Evolutionary conservation across 2,888 invertebrate genomes (phyloP), one percentile per base, ranked within the genome.

Genomic region (Clistopyga incitator): DNA sequence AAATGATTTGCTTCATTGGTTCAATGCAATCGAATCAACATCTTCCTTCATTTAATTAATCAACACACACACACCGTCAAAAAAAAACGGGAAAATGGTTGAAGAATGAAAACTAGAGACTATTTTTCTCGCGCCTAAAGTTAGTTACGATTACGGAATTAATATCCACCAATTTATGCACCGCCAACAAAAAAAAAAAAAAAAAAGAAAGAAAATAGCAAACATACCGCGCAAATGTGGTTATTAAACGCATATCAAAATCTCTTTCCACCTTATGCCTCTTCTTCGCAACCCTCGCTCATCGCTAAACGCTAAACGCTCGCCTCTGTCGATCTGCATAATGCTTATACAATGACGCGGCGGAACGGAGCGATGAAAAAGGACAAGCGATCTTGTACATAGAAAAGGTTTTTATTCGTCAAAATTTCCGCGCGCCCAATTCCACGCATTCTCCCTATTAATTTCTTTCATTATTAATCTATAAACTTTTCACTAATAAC

Each of bases 221-320:
- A 56, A 56, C 74, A 64, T 54, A 64, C n/a, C 34, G 59, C 38
- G 54, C 61, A 61, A 61, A 70, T 74, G 74, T 78, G 88, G 90
- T 88, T 87, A 92, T 92, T 90, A 92, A 92, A 91, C 86, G 79
- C 88, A 89, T 90, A 91, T 92, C 90, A 91, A 88, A 88, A 85
- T 88, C 86, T 87, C 82, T 78, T 64, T 67, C 67, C 79, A 56
- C 74, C 18, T 8, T 47, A n/a, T n/a, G 68, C 47, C 75, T 75
- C 56, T 64, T 47, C 75, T 18, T 42, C 11, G 11, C 64, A 47
- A 45, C 45, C 78, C 29, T 65, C 64, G 64, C 47, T n/a, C 50
- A n/a, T 15, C 59, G 80, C 81, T 70, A 78, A 75, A 79, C 84
- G 78, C 81, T 38, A 80, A 75, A 78, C 77, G 85, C 56, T 85